A percentile compares a stretch with the other conserved stretches of the same genome.
Conservation (phyloP, 2,797 vertebrate species). For the Anisognathus igniventris region DNA sequence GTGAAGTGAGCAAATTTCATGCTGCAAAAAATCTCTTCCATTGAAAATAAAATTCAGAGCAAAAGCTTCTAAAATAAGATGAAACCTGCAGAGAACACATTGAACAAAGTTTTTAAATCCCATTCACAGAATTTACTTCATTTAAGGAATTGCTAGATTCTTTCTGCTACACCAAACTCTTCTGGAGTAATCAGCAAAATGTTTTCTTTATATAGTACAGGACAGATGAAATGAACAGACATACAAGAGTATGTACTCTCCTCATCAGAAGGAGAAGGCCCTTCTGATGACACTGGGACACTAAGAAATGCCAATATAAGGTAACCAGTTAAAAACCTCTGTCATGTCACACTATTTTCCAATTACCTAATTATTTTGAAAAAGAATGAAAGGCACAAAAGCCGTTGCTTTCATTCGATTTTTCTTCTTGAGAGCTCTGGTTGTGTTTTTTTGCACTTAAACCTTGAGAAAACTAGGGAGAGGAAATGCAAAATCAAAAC, state of each 20-base stretch:
- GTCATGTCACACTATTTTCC: background rate
- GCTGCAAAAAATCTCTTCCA: background rate
- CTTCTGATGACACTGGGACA: background rate
- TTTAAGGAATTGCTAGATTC: background rate
- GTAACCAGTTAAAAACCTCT: background rate
- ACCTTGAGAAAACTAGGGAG: background rate
- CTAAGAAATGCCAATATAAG: background rate
- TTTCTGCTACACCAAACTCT: background rate
- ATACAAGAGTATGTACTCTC: background rate
- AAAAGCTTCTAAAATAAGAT: background rate
- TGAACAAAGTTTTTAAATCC: background rate
- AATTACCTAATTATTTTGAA: background rate
- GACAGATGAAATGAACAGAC: background rate
- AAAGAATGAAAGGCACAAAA: background rate
- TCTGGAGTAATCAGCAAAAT: background rate
- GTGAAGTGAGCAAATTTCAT: background rate
- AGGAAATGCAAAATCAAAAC: background rate
- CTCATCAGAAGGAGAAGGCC: background rate
- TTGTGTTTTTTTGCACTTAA: background rate
- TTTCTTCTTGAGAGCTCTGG: background rate
- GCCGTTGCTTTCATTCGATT: background rate
- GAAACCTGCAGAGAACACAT: background rate
- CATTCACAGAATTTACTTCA: background rate
- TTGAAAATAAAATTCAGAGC: background rate
- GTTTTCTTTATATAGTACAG: background rate